Base-by-base conservation (phyloP, 1,140 invertebrate species). In the Solen grandis region DNA sequence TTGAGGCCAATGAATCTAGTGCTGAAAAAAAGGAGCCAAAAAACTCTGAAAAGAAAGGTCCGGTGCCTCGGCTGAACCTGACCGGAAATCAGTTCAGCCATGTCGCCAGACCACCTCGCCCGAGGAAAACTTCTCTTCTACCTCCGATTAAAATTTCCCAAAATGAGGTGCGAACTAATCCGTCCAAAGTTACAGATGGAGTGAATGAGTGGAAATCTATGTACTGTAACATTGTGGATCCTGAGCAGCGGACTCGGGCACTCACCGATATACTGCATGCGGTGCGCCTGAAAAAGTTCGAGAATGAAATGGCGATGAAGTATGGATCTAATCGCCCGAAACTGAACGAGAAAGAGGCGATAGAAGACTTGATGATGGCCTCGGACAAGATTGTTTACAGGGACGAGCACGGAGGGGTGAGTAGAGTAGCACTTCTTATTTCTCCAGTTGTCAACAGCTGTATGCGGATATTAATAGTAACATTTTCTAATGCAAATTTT, bases 251-350 rank as follows among this genome's bases (percentile, higher is more conserved):
- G 25, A 86, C 72, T 22, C 79, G 81, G 60, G 86, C 83, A 62
- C 74, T 88, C 31, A 54, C 81, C 4, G 87, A 88, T 63, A 88
- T 88, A 54, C 66, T 88, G 33, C 74, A 83, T 57, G 84, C 82
- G 36, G 83, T 87, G 27, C 57, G 86, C 33, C 36, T 85, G 35
- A 72, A 84, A 36, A 88, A 87, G 82, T 60, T 80, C 8, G 82
- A 87, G 46, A 87, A 88, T 69, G 84, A 86, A 72, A 83, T 84
- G 63, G 74, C 84, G 54, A 54, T 88, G 54, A 85, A 82, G 65
- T 82, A 79, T 76, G 79, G 84, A 0, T 50, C 79, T 36, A 75
- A 75, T 5, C 38, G 69, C 19, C 74, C 69, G 19, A 33, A 46
- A 35, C 8, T 76, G 69, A 66, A 78, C 14, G 29, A 46, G 35